Base-by-base conservation (phyloP, 1,140 invertebrate genomes). In the Atta colombica region DNA sequence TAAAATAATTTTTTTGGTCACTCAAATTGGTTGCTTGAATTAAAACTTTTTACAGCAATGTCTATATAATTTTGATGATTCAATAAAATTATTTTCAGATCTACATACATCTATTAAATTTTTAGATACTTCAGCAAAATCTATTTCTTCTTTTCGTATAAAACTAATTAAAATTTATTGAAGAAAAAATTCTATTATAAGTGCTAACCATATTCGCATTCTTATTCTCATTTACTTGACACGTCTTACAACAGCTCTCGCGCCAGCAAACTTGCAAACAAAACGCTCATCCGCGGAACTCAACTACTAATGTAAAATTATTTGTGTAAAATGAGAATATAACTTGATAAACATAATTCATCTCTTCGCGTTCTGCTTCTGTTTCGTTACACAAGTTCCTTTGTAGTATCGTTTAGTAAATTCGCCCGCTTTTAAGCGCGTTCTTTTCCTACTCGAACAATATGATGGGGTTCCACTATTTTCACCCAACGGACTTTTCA, bases 271-370 rank as follows among this genome's bases (percentile, higher is more conserved):
- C 78, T 60, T 35, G 35, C 39, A 21, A 25, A 39, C 21, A 72
- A 81, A 49, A 45, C 60, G 35, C 39, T 81, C 31, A 71, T n/a
- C 66, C 0, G 68, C 53, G 18, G n/a, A 49, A 49, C 60, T 78
- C 12, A 8, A 65, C 51, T 80, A 51, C 45, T 35, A 16, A 21
- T 21, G 25, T 7, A 45, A 49, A 63, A 55, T 21, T 28, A 63
- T 5, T 66, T 49, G 66, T 16, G 39, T 25, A 69, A 69, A 69
- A 69, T 69, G n/a, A 12, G 18, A 69, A 69, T 45, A 68, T 14
- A 49, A 49, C 66, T 81, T 72, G 66, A 55, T 55, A 84, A 75
- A 75, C 39, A 72, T 49, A 84, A 84, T 84, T 84, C 45, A 84
- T 84, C 51, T 61, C 55, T 82, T 12, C 8, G 78, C 14, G 80